Evolutionary conservation across 2,797 vertebrate genomes (phyloP).

Genomic region (Enteromius treurensis): DNA sequence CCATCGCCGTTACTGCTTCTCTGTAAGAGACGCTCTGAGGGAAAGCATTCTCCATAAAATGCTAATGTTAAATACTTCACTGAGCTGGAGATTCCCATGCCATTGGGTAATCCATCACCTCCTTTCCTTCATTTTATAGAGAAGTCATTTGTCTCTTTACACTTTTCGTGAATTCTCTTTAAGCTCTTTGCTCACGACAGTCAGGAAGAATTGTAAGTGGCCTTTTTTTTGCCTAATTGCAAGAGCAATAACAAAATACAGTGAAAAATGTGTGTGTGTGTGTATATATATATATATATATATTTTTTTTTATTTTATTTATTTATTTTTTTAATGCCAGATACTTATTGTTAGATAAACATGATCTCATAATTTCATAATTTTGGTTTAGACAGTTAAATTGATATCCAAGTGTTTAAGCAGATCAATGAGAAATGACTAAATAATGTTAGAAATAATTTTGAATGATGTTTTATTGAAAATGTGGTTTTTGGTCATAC

Average conservation of each 20-base stretch:
- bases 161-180: not conserved
- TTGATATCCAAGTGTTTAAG: no score
- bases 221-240: not conserved
- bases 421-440: not conserved
- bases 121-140: conserved; percentile 28
- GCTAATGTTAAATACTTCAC: conserved; percentile 35
- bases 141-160: conserved; percentile 25
- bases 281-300: no score
- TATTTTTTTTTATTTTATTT: no score
- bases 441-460: not conserved
- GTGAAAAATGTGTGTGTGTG: not conserved
- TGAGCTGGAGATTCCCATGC: conserved; percentile 41
- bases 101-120: conserved; percentile 42
- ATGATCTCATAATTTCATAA: not conserved
- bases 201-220: not conserved
- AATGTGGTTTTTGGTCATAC: no score
- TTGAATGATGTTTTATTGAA: not conserved
- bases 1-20: conserved; percentile 4
- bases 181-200: not conserved
- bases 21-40: conserved; percentile 32
- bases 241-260: not conserved
- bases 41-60: conserved; percentile 38
- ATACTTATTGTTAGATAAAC: not conserved
- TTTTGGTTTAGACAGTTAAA: not conserved
- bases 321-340: not conserved